These are phyloP conservation scores for Acanthosoma haemorrhoidale DNA, from an alignment of 2,888 invertebrate species.

Conservation along the genomic window DNA sequence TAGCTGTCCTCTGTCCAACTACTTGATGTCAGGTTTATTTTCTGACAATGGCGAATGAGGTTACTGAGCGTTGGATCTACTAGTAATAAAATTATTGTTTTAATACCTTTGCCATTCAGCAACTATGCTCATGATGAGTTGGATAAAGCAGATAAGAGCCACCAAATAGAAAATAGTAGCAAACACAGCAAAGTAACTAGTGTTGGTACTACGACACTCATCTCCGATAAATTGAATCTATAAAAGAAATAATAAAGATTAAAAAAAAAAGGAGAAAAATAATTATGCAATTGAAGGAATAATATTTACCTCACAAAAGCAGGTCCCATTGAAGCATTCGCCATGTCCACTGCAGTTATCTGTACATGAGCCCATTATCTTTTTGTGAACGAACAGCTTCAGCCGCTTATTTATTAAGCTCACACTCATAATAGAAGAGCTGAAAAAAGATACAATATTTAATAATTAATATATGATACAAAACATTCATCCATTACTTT, in stretches of 20 bases:
- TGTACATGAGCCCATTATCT: constrained; percentile 18
- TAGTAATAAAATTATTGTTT: too few species aligned
- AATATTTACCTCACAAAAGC: constrained; percentile 75
- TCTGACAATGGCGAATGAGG: too few species aligned
- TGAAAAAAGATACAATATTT: background rate
- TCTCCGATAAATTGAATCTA: constrained; percentile 71
- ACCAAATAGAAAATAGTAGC: constrained; percentile 70
- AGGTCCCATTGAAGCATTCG: constrained; percentile 86
- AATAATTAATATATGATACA: background rate
- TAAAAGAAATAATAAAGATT: constrained; percentile 34
- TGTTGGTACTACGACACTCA: constrained; percentile 74
- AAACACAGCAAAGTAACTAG: constrained; percentile 64
- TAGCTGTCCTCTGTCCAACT: too few species aligned
- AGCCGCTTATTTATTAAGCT: background rate
- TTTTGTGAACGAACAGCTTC: constrained; percentile 12
- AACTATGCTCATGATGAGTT: constrained; percentile 75
- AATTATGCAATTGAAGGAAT: constrained; percentile 3
- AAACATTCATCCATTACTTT: background rate
- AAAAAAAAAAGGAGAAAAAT: constrained; percentile 10
- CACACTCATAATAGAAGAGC: constrained; percentile 13
- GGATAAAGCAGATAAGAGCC: constrained; percentile 76
- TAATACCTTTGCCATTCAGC: constrained; percentile 64
- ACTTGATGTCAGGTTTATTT: too few species aligned
- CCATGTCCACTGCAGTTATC: constrained; percentile 80
- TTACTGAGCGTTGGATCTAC: too few species aligned